Evolutionary conservation across 53 echinoderm and acorn worm genomes (phyloP).

Genomic region (Holothuria scabra): DNA sequence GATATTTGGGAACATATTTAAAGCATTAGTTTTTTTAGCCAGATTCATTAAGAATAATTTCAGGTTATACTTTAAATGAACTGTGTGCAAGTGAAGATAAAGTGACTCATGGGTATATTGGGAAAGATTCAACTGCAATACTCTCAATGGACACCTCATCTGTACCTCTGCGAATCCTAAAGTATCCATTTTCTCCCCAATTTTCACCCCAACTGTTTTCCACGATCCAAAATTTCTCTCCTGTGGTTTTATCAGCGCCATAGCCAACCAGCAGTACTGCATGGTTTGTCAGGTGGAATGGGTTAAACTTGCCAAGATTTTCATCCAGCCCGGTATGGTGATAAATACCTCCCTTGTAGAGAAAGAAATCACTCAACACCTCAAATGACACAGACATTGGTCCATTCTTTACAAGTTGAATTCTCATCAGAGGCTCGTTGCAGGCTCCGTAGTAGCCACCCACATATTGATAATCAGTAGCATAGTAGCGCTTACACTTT

Average conservation of each 20-base stretch:
- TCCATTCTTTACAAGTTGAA: slow-evolving; percentile 83
- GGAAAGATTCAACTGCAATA: slow-evolving; percentile 84
- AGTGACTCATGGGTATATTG: slow-evolving; percentile 70
- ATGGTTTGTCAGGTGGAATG: slow-evolving; percentile 89
- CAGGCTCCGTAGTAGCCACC: slow-evolving; percentile 93
- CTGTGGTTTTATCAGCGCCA: slow-evolving; percentile 66
- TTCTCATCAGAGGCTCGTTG: slow-evolving; percentile 89
- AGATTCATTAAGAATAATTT: too few species aligned
- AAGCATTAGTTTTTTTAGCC: too few species aligned
- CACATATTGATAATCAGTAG: slow-evolving; percentile 84
- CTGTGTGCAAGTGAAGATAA: too few species aligned
- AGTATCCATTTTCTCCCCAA: slow-evolving; percentile 94
- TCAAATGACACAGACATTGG: slow-evolving; percentile 83
- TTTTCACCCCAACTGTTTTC: slow-evolving; percentile 90
- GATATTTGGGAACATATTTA: too few species aligned
- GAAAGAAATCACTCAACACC: slow-evolving; percentile 77
- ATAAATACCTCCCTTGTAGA: slow-evolving; percentile 85
- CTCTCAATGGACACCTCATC: slow-evolving; percentile 86
- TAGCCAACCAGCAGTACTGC: slow-evolving; percentile 90
- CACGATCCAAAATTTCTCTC: slow-evolving; percentile 84
- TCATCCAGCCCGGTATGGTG: slow-evolving; percentile 69
- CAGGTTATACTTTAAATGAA: too few species aligned
- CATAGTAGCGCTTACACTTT: slow-evolving; percentile 81
- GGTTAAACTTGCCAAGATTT: slow-evolving; percentile 59
- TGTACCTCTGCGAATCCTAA: slow-evolving; percentile 77